Percentiles rank a stretch among this genome's conserved stretches.
Conservation (phyloP, 2,888 invertebrate genomes). For the Pollenia labialis region DNA sequence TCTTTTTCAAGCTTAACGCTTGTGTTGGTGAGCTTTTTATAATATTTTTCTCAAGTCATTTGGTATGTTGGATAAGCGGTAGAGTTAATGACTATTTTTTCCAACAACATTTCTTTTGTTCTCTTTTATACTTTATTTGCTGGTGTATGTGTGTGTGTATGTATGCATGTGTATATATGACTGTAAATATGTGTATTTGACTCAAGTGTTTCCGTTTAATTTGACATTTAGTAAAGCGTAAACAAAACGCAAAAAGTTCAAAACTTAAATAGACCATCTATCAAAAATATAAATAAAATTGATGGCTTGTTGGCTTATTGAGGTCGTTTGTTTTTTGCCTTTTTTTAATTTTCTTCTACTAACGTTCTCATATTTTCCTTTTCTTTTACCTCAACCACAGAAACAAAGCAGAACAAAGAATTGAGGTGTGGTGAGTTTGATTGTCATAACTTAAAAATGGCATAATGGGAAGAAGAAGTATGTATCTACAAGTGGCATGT, state of each 20-base stretch:
- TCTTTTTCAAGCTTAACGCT: too few relatives aligned
- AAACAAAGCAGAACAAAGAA: neutral
- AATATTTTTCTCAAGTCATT: too few relatives aligned
- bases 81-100: too few relatives aligned
- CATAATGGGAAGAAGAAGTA: neutral
- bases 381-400: neutral
- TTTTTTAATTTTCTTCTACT: constrained; percentile 1
- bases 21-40: too few relatives aligned
- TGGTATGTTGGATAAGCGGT: too few relatives aligned
- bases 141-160: neutral
- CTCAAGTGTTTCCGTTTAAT: constrained; percentile 66
- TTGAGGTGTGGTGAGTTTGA: constrained; percentile 14
- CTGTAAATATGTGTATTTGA: constrained; percentile 19
- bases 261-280: constrained; percentile 67
- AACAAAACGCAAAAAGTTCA: constrained; percentile 60
- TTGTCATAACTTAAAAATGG: neutral
- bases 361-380: neutral
- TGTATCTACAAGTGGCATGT: neutral
- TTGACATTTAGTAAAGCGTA: constrained; percentile 67
- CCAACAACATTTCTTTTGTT: too few relatives aligned
- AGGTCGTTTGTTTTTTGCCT: constrained; percentile 49
- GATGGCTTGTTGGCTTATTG: constrained; percentile 65
- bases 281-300: constrained; percentile 66
- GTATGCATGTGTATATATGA: neutral
- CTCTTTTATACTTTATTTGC: neutral